Conservation (phyloP, 2,113 vertebrate species). For the Formicarius rufipectus region DNA sequence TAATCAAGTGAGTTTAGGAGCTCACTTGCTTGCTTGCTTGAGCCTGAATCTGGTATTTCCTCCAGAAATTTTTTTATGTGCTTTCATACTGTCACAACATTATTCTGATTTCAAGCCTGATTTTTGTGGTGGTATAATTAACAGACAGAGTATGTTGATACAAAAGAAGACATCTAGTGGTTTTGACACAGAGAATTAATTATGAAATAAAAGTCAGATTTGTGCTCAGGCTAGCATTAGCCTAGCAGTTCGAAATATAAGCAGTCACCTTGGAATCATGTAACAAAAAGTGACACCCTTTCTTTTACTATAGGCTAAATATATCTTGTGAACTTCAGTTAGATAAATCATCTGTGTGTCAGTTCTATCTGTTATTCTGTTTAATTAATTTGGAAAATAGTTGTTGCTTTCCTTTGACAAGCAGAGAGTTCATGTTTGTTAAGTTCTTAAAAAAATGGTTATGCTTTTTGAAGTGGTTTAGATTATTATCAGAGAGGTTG, state of each 20-base stretch:
- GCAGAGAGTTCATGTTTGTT: slow-evolving; percentile 73
- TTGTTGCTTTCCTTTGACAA: slow-evolving; percentile 57
- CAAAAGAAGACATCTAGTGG: slow-evolving; percentile 66
- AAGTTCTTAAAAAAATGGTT: slow-evolving; percentile 71
- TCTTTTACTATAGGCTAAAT: slow-evolving; percentile 66
- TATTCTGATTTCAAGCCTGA: slow-evolving; percentile 24
- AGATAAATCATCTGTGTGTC: slow-evolving; percentile 62
- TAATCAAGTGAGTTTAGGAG: not conserved
- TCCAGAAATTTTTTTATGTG: not conserved
- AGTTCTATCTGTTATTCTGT: slow-evolving; percentile 45
- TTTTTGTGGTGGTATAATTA: slow-evolving; percentile 67
- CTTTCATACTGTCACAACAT: not conserved
- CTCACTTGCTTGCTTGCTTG: not conserved
- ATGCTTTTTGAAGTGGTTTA: slow-evolving; percentile 63
- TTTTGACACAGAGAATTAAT: slow-evolving; percentile 81
- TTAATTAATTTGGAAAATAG: slow-evolving; percentile 71
- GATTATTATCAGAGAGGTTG: slow-evolving; percentile 91
- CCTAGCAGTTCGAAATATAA: slow-evolving; percentile 71
- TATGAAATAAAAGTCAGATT: slow-evolving; percentile 77
- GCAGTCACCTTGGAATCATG: slow-evolving; percentile 75
- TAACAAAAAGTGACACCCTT: slow-evolving; percentile 73
- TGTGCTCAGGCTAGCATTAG: slow-evolving; percentile 76
- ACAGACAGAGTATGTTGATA: slow-evolving; percentile 64
- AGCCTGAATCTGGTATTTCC: not conserved
- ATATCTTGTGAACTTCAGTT: slow-evolving; percentile 65